phyloP scores from a whole-genome alignment of 2,888 invertebrate genomes.

The Cryptus armator region DNA sequence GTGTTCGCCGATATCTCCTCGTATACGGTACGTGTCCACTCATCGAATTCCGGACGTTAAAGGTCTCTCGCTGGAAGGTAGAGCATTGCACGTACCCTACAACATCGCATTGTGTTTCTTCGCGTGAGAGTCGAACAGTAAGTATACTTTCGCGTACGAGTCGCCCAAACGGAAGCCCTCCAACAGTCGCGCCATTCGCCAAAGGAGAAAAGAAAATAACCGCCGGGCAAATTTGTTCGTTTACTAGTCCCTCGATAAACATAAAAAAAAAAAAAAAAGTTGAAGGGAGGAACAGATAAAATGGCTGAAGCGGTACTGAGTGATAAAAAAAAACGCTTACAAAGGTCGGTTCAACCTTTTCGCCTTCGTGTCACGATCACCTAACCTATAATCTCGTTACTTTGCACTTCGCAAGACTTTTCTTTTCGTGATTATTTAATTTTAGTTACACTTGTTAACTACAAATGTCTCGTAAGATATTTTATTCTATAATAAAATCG shows the following conservation, averaged over 20 bases:
- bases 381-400: neutral
- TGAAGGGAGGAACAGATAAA: neutral
- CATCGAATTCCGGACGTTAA: slow-evolving; percentile 4
- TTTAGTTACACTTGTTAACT: neutral
- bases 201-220: slow-evolving; percentile 7
- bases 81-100: neutral
- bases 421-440: neutral
- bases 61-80: neutral
- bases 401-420: neutral
- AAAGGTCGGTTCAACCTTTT: neutral
- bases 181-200: too few species aligned
- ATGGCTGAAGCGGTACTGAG: neutral
- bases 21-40: slow-evolving; percentile 22
- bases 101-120: neutral
- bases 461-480: neutral
- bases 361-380: neutral
- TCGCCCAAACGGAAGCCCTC: neutral
- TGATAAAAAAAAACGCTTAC: neutral
- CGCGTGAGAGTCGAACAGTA: neutral
- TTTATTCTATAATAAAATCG: neutral
- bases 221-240: neutral
- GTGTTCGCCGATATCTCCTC: slow-evolving; percentile 40
- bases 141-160: neutral
- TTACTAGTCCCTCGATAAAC: neutral
- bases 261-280: neutral